These are phyloP conservation scores for Drosophila mulleri DNA, from an alignment of 2,888 invertebrate genomes.

Conservation along the genomic window DNA sequence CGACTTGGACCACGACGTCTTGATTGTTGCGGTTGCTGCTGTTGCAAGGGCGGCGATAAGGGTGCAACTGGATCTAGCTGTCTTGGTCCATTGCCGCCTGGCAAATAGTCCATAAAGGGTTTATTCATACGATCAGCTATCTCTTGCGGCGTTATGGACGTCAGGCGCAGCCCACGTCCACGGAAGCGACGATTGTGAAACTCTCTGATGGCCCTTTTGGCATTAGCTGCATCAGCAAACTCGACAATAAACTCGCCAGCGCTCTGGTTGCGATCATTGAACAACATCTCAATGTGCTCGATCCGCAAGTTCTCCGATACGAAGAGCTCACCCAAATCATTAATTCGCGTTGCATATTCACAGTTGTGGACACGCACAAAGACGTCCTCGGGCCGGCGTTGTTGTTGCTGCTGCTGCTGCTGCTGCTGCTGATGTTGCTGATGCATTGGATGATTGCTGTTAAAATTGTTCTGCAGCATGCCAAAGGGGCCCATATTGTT, in stretches of 20 bases:
- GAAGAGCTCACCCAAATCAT: slow-evolving; percentile 93
- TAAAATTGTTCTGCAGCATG: slow-evolving; percentile 26
- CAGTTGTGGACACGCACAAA: slow-evolving; percentile 91
- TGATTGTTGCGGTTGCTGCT: slow-evolving; percentile 23
- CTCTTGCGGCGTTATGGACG: slow-evolving; percentile 87
- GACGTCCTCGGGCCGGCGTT: slow-evolving; percentile 84
- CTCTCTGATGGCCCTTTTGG: slow-evolving; percentile 84
- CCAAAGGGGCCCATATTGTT: slow-evolving; percentile 42
- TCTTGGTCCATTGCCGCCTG: slow-evolving; percentile 69
- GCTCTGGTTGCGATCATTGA: slow-evolving; percentile 89
- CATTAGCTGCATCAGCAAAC: slow-evolving; percentile 90
- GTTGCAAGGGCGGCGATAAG: slow-evolving; percentile 2
- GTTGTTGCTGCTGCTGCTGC: slow-evolving; percentile 25
- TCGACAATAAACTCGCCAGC: slow-evolving; percentile 95
- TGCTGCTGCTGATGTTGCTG: not conserved
- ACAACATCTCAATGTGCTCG: slow-evolving; percentile 91
- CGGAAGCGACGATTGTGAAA: slow-evolving; percentile 86
- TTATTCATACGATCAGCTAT: slow-evolving; percentile 86
- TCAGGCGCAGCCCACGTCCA: slow-evolving; percentile 75
- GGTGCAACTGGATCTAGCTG: slow-evolving; percentile 9
- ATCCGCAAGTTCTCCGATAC: slow-evolving; percentile 91
- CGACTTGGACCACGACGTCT: slow-evolving; percentile 71
- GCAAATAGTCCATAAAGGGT: slow-evolving; percentile 82
- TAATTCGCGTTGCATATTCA: slow-evolving; percentile 90
- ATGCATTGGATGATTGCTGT: slow-evolving; percentile 26